These are phyloP conservation scores for Cottoperca gobio DNA, from an alignment of 2,797 vertebrate genomes.

Conservation along the genomic window DNA sequence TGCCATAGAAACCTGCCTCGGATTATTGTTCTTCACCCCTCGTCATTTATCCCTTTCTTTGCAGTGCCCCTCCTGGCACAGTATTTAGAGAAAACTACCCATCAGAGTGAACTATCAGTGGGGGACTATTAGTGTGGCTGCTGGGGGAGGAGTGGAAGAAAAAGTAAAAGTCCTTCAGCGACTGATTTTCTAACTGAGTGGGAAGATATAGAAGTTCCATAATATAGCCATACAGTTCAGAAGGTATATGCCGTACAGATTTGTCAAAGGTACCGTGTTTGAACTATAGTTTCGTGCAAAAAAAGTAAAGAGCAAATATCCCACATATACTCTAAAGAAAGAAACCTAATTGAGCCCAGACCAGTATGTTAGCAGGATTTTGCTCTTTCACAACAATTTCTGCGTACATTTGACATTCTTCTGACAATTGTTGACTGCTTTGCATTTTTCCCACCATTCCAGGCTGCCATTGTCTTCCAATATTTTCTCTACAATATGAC, in stretches of 20 bases:
- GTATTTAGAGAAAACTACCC: constrained; percentile 61
- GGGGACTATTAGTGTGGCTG: constrained; percentile 43
- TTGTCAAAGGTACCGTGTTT: not conserved
- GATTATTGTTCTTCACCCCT: constrained; percentile 62
- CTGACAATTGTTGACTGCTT: not conserved
- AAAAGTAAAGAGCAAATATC: not conserved
- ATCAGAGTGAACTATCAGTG: constrained; percentile 61
- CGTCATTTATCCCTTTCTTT: constrained; percentile 57
- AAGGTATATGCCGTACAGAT: not conserved
- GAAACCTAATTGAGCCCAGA: not conserved
- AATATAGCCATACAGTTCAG: constrained; percentile 32
- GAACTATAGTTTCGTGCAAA: not conserved
- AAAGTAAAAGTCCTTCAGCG: constrained; percentile 50
- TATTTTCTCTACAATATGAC: not conserved
- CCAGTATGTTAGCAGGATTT: not conserved
- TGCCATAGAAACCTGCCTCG: constrained; percentile 71
- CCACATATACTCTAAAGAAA: not conserved
- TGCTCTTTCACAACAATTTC: not conserved
- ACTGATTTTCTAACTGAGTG: constrained; percentile 50
- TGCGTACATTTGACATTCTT: not conserved
- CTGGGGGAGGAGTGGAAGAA: constrained; percentile 44
- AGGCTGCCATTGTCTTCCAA: not conserved
- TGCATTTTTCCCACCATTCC: not conserved
- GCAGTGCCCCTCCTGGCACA: constrained; percentile 41
- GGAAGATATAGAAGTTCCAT: constrained; percentile 48